A percentile compares a stretch with the other conserved stretches of the same genome.
These are phyloP conservation scores for Lypha dubia DNA, from an alignment of 2,888 invertebrate species.

Conservation along the genomic window DNA sequence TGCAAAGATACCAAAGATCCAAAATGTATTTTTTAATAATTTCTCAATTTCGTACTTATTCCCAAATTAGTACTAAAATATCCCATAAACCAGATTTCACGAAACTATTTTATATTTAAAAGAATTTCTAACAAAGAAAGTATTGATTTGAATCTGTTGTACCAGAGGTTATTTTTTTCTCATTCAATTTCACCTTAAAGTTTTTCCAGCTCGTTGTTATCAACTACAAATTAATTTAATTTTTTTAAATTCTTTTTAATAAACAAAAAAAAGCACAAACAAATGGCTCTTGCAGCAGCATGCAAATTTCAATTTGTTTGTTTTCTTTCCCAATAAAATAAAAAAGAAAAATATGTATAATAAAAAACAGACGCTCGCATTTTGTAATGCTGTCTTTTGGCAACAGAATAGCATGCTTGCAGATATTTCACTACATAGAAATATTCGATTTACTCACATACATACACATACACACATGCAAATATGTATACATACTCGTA, in stretches of 20 bases:
- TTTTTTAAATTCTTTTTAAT: neutral
- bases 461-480: neutral
- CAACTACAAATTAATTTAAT: constrained; percentile 1
- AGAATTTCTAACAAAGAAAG: no score
- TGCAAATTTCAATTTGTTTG: constrained; percentile 33
- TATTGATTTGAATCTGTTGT: no score
- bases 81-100: no score
- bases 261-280: neutral
- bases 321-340: neutral
- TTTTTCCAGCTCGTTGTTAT: neutral
- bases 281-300: constrained; percentile 17
- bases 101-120: no score
- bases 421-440: neutral
- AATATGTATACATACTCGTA: no score
- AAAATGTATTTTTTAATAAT: no score
- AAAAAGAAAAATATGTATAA: neutral
- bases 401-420: constrained; percentile 1
- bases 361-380: constrained; percentile 8
- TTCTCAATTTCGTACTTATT: no score
- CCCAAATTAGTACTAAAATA: no score
- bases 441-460: neutral
- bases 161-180: no score
- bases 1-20: no score
- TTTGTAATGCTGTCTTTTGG: constrained; percentile 35
- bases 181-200: neutral